Evolutionary conservation across 2,888 invertebrate genomes (phyloP), one percentile per base, ranked within the genome.

Genomic region (Zygaena filipendulae): DNA sequence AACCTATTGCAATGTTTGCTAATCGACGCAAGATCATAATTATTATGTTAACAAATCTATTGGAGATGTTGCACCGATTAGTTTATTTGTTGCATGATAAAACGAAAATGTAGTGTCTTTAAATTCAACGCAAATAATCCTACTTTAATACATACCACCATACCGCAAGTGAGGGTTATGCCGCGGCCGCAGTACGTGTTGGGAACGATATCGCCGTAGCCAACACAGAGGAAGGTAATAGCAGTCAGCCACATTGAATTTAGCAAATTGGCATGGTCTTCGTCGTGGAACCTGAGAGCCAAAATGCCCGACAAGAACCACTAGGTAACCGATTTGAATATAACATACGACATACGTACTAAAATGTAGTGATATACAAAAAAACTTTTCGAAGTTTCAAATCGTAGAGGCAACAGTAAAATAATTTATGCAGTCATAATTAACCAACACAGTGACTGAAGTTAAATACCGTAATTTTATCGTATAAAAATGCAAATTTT

Each of bases 181-280:
- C 95, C 96, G 69, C 98, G 87, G 63, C 99, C 99, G 85, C 98
- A 99, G 85, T 98, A 98, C 47, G 99, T 99, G 84, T 98, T 98
- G 69, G 98, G 99, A 63, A 99, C 98, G 66, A 97, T 96, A 84
- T 97, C 99, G 54, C 98, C 99, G 82, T 98, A 99, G 70, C 99
- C 99, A 60, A 99, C 97, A 84, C 97, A 97, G 68, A 99, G 91
- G 86, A 99, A 99, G 59, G 99, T 99, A 77, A 99, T 98, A 79
- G 98, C 97, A 68, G 98, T 97, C 83, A 99, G 90, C 98, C 98
- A 99, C 95, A 99, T 96, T 70, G 98, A 94, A 85, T 98, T 98
- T 81, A 95, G 87, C 74, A 97, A 90, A 86, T 97, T 97, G 70
- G 95, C 95, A 84, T 97, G 97, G 82, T 95, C 95, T 81, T 93